Evolutionary conservation across 2,888 invertebrate species (phyloP).

Genomic region (Leptopilina myrica): DNA sequence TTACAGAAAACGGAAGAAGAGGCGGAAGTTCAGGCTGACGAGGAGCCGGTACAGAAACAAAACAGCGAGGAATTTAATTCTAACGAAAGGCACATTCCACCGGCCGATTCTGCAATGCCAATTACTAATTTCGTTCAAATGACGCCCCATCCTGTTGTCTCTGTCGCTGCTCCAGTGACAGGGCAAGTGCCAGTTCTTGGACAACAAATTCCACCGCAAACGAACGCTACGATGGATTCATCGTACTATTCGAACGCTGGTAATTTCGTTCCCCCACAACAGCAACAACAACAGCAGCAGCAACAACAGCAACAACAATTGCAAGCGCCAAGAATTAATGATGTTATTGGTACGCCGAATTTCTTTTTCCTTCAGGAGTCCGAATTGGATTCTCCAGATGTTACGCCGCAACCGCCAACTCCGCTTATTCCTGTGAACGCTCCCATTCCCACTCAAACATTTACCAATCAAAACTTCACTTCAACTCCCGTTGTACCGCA

Average conservation of each 20-base stretch:
- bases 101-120: slow-evolving; percentile 67
- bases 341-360: slow-evolving; percentile 86
- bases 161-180: slow-evolving; percentile 66
- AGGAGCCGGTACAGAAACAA: slow-evolving; percentile 75
- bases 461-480: slow-evolving; percentile 89
- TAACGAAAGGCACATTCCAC: slow-evolving; percentile 74
- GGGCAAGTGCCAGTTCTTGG: slow-evolving; percentile 72
- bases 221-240: slow-evolving; percentile 69
- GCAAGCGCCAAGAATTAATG: slow-evolving; percentile 83
- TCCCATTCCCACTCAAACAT: slow-evolving; percentile 88
- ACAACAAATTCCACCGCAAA: slow-evolving; percentile 70
- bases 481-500: slow-evolving; percentile 73
- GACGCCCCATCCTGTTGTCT: slow-evolving; percentile 69
- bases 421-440: slow-evolving; percentile 77
- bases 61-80: slow-evolving; percentile 68
- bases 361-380: slow-evolving; percentile 94
- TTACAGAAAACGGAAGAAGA: slow-evolving; percentile 65
- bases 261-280: slow-evolving; percentile 79
- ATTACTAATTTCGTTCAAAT: slow-evolving; percentile 68
- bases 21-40: slow-evolving; percentile 76
- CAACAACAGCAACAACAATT: slow-evolving; percentile 74
- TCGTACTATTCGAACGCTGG: slow-evolving; percentile 75
- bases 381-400: slow-evolving; percentile 87
- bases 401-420: slow-evolving; percentile 66
- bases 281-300: slow-evolving; percentile 69